Evolutionary conservation across 2,797 vertebrate genomes (phyloP).

Genomic region (Gadopsis marmoratus): DNA sequence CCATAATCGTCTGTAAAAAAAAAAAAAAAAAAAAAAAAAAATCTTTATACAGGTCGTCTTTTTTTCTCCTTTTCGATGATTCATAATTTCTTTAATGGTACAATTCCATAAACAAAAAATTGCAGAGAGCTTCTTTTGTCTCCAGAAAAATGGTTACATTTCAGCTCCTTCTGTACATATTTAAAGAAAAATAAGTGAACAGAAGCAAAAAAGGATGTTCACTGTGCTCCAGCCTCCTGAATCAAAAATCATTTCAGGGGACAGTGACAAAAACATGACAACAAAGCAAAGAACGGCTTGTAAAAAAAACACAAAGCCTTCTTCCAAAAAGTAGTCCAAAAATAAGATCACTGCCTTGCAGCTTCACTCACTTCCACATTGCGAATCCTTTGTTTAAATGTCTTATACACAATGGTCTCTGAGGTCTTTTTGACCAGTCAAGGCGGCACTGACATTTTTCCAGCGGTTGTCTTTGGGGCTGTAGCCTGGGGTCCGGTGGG

Average conservation of each 20-base stretch:
- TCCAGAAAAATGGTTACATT: constrained; percentile 69
- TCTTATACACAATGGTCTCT: constrained; percentile 89
- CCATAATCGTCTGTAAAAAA: constrained; percentile 82
- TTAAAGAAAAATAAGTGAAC: constrained; percentile 75
- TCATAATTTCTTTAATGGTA: constrained; percentile 71
- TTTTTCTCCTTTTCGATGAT: constrained; percentile 55
- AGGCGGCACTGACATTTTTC: constrained; percentile 88
- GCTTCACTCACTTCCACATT: constrained; percentile 55
- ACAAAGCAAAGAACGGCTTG: constrained; percentile 73
- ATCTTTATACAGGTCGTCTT: constrained; percentile 74
- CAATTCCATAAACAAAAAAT: constrained; percentile 71
- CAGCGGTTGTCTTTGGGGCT: constrained; percentile 97
- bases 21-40: constrained; percentile 36
- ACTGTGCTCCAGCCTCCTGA: constrained; percentile 71
- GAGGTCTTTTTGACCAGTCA: constrained; percentile 87
- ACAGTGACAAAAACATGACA: constrained; percentile 73
- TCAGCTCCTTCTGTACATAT: constrained; percentile 78
- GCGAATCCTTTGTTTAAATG: constrained; percentile 62
- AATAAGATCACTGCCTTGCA: constrained; percentile 68
- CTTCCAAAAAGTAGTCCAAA: constrained; percentile 67
- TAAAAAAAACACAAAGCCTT: constrained; percentile 78
- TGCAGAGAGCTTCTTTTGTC: constrained; percentile 67
- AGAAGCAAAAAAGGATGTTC: constrained; percentile 67
- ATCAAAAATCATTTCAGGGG: constrained; percentile 64
- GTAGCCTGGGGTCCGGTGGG: constrained; percentile 87